Evolutionary conservation across 2,797 vertebrate genomes (phyloP).

Genomic region (Setipinna tenuifilis): DNA sequence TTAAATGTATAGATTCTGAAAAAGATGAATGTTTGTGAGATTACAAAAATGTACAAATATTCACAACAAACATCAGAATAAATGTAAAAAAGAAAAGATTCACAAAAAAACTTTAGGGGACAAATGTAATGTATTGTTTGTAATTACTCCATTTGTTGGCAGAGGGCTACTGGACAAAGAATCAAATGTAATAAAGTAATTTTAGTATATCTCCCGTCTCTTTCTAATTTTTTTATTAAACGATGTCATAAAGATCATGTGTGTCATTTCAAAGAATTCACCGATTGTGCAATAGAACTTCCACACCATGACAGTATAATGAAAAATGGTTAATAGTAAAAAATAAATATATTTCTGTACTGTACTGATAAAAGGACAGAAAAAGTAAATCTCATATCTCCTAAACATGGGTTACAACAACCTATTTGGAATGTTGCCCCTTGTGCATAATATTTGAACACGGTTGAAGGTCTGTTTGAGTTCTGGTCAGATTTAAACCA

Average conservation of each 20-base stretch:
- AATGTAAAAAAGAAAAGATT: constrained; percentile 72
- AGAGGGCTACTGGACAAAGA: constrained; percentile 97
- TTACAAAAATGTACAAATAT: constrained; percentile 68
- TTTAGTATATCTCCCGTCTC: constrained; percentile 86
- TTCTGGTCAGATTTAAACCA: background rate
- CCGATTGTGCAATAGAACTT: background rate
- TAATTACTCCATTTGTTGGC: constrained; percentile 98
- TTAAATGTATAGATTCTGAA: constrained; percentile 99
- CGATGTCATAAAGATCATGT: background rate
- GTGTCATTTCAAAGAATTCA: background rate
- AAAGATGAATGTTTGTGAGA: constrained; percentile 87
- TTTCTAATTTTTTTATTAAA: background rate
- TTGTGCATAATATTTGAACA: background rate
- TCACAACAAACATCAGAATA: constrained; percentile 75
- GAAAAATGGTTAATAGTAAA: too few relatives aligned
- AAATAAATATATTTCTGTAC: too few relatives aligned
- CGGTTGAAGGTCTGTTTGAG: background rate
- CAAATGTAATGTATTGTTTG: constrained; percentile 99
- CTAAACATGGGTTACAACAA: background rate
- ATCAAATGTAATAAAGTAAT: constrained; percentile 99
- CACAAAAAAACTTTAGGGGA: constrained; percentile 79
- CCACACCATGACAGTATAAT: too few relatives aligned
- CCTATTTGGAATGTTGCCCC: background rate
- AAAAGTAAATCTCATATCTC: background rate
- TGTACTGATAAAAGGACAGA: too few relatives aligned